phyloP scores from a whole-genome alignment of 2,888 invertebrate genomes.

The Muscina levida region DNA sequence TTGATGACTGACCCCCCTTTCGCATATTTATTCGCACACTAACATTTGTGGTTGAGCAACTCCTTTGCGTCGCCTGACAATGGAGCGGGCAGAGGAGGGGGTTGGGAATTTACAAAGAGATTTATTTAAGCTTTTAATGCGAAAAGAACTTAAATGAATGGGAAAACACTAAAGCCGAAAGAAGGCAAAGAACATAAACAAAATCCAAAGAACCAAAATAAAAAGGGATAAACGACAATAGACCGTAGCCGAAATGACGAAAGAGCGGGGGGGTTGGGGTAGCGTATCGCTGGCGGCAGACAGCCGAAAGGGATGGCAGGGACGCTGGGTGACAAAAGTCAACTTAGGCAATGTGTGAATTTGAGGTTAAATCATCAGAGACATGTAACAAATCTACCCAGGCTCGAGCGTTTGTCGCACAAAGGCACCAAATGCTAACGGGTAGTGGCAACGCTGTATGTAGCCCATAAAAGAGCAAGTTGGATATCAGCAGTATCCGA shows the following conservation, averaged over 20 bases:
- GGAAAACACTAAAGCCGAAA: conserved; percentile 43
- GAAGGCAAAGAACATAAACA: conserved; percentile 12
- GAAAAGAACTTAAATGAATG: conserved; percentile 53
- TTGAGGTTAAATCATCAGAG: conserved; percentile 68
- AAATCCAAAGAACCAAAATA: conserved; percentile 20
- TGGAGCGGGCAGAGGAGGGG: neutral
- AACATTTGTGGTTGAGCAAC: neutral
- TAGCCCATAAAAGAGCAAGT: neutral
- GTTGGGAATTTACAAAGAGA: conserved; percentile 40
- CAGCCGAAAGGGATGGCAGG: conserved; percentile 8
- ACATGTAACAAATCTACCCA: conserved; percentile 71
- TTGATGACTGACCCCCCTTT: neutral
- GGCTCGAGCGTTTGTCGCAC: conserved; percentile 24
- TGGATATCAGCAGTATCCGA: neutral
- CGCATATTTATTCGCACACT: too few relatives aligned
- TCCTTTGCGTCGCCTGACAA: neutral
- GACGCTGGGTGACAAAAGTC: conserved; percentile 68
- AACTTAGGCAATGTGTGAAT: conserved; percentile 66
- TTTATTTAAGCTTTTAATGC: conserved; percentile 60
- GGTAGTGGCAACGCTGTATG: neutral
- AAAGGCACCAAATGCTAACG: too few relatives aligned
- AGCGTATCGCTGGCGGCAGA: neutral
- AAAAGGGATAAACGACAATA: conserved; percentile 33
- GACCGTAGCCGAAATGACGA: neutral
- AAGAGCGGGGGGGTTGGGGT: neutral